Evolutionary conservation across 2,888 invertebrate genomes (phyloP), one percentile per base, ranked within the genome.

Genomic region (Choristoneura rosaceana): DNA sequence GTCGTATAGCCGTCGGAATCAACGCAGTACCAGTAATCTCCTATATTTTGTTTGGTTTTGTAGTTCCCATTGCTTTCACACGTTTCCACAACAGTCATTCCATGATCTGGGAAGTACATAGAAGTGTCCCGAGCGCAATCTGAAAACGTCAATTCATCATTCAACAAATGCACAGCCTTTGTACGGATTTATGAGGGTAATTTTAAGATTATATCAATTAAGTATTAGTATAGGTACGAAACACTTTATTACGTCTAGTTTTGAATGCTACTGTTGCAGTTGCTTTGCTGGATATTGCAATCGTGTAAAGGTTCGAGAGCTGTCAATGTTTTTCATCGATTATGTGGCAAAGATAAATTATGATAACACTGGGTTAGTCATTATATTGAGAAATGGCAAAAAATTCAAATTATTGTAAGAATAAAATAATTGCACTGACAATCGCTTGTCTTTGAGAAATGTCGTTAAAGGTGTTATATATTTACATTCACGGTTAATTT

Each of bases 51-150:
- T 74, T 89, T 81, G n/a, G 89, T 81, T 41, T 88, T 84, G 83
- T 96, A 96, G 90, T 96, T 96, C 62, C 96, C 96, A 82, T 94
- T 95, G 17, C 87, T 90, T 15, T 79, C 78, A 81, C 96, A 96
- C 15, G 85, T 84, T 79, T 94, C 90, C 8, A 90, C 87, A 78
- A 95, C 91, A 38, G 84, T 81, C 86, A 94, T 88, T 2, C 94
- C 95, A 43, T 84, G 90, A 70, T 89, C 90, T 5, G 89, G 90
- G 87, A 95, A 96, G 81, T 92, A 84, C 71, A 94, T 81, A 75
- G 86, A 86, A 33, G 90, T 87, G 84, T 96, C 96, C 71, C 95
- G 92, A n/a, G 95, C 96, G 84, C 96, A 96, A 84, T 95, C 96
- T 96, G 88, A 70, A 82, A 83, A 25, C 50, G 14, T 2, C 17